Evolutionary conservation across 2,888 invertebrate genomes (phyloP).

Genomic region (Hoplodrina ambigua): DNA sequence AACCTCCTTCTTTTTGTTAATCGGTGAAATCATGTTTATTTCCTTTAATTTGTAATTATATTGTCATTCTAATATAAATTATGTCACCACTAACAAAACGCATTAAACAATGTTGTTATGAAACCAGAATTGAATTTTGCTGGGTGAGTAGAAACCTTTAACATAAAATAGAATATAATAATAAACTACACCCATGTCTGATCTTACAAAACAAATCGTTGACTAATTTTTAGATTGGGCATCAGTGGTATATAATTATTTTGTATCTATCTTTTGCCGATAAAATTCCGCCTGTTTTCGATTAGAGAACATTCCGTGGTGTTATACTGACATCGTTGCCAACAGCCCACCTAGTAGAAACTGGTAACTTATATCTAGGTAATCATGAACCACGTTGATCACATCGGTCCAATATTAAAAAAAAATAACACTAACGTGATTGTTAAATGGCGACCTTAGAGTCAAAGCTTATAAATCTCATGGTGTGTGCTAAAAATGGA

Average conservation of each 20-base stretch:
- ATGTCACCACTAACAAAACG: neutral
- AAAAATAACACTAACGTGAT: too few relatives aligned
- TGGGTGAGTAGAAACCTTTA: neutral
- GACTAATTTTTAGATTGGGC: too few relatives aligned
- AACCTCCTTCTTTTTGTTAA: neutral
- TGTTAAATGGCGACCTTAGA: too few relatives aligned
- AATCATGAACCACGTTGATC: too few relatives aligned
- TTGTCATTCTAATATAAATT: neutral
- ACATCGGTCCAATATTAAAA: too few relatives aligned
- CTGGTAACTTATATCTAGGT: too few relatives aligned
- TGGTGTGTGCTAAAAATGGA: too few relatives aligned
- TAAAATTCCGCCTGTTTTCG: too few relatives aligned
- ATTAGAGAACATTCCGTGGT: neutral
- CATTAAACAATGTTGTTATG: neutral
- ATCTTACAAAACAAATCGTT: neutral
- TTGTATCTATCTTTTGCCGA: neutral
- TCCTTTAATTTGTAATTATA: neutral
- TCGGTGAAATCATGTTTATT: neutral
- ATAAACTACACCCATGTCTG: neutral
- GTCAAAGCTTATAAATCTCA: too few relatives aligned
- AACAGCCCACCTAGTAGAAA: too few relatives aligned
- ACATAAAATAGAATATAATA: neutral
- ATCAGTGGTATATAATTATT: too few relatives aligned
- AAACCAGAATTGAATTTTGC: neutral
- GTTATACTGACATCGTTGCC: neutral